A percentile compares a stretch with the other conserved stretches of the same genome.
These are phyloP conservation scores for Tragulus kanchil DNA, from an alignment of 2,113 vertebrate species.

Conservation along the genomic window DNA sequence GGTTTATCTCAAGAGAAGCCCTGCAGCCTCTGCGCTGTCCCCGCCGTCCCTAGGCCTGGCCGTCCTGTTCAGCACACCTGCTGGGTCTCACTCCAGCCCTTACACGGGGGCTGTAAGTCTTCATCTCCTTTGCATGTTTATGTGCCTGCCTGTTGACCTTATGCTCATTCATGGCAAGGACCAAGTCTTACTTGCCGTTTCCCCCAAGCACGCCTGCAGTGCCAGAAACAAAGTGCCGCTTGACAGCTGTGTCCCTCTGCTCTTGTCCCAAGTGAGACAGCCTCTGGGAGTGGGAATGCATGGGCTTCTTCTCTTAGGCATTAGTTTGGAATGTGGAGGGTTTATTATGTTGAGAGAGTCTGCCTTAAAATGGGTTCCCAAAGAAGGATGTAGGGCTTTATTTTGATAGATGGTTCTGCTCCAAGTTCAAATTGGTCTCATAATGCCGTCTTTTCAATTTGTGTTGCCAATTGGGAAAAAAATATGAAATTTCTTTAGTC, in stretches of 20 bases:
- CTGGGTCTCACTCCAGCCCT: neutral
- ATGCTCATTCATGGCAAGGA: neutral
- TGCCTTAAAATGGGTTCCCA: neutral
- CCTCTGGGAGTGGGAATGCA: neutral
- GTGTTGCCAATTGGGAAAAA: slow-evolving; percentile 42
- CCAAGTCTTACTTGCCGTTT: neutral
- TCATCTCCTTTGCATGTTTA: neutral
- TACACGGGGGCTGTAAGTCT: neutral
- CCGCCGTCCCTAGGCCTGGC: neutral
- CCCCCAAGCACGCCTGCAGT: neutral
- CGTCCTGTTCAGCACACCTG: neutral
- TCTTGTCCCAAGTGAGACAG: neutral
- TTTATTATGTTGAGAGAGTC: neutral
- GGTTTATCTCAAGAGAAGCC: neutral
- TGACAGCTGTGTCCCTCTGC: neutral
- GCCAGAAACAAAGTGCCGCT: neutral
- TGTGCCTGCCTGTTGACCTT: neutral
- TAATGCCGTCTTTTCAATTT: slow-evolving; percentile 37
- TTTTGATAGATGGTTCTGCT: slow-evolving; percentile 29
- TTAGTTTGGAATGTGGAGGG: neutral
- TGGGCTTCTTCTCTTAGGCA: neutral
- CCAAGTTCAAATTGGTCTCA: neutral
- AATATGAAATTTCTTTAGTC: slow-evolving; percentile 22
- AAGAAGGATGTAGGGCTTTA: neutral
- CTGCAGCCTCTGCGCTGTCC: neutral